These are phyloP conservation scores for Spea hammondii DNA, from an alignment of 2,797 vertebrate genomes.

Conservation along the genomic window DNA sequence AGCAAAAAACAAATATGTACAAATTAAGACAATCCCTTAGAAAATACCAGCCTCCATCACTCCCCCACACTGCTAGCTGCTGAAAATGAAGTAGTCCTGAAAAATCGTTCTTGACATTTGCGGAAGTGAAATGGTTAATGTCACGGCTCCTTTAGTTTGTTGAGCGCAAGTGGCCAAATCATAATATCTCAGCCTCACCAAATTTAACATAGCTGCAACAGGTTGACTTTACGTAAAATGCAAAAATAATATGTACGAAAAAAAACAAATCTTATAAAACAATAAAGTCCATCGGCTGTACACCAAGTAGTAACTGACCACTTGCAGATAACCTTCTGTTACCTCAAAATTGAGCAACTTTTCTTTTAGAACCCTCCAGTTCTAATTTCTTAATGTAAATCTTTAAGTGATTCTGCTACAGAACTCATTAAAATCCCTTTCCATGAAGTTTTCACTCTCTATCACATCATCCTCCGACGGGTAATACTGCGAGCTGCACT, in stretches of 20 bases:
- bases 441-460: conserved; percentile 85
- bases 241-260: too few species aligned
- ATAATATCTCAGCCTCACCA: not conserved
- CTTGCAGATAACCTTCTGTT: not conserved
- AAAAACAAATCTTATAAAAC: too few species aligned
- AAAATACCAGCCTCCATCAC: not conserved
- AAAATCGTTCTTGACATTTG: too few species aligned
- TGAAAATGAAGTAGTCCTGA: not conserved
- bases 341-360: not conserved
- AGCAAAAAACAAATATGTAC: not conserved
- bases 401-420: conserved; percentile 68
- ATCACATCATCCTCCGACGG: conserved; percentile 83
- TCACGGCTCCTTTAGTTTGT: too few species aligned
- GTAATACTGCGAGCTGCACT: conserved; percentile 82
- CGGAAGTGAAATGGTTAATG: too few species aligned
- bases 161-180: too few species aligned
- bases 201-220: too few species aligned
- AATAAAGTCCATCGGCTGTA: not conserved
- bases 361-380: too few species aligned
- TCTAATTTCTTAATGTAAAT: not conserved
- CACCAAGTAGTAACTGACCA: not conserved
- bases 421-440: conserved; percentile 83
- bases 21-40: not conserved
- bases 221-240: too few species aligned
- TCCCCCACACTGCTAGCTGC: not conserved